Base-by-base conservation (phyloP, 2,888 invertebrate species). In the Camponotus fellah region DNA sequence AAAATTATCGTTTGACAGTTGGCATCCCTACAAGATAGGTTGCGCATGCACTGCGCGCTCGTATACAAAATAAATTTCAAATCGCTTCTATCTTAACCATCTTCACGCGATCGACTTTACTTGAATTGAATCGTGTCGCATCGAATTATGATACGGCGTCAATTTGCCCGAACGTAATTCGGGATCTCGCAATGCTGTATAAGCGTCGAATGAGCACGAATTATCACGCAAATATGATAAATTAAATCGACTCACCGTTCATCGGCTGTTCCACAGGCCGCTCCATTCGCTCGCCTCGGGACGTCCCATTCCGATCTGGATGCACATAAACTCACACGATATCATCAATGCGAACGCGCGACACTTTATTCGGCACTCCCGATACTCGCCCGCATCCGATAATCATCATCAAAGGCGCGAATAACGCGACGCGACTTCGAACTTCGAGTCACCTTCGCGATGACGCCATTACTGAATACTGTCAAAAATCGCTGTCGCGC, bases 1-100 rank as follows among this genome's bases (percentile, higher is more conserved):
- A 6, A 56, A 26, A 14, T 26, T 58, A 8, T 43, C 49, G 17
- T 6, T 14, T n/a, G 21, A 34, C 1, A 14, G 58, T 77, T 77
- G 77, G 77, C n/a, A 68, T 21, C 32, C 32, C 26, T 77, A 17
- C 21, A 10, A 32, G 46, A 17, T 10, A n/a, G 5, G n/a, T 0
- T 14, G 14, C 14, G 40, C 21, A 17, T 21, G 9, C n/a, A 64
- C 2, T 4, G 37, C 17, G 40, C 56, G 40, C 40, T 32, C 32
- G 32, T 40, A n/a, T 32, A 12, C 21, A 32, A 1, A 10, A 21
- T 17, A 5, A 34, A 66, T 53, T 77, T 66, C 77, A 76, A 76
- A 65, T 37, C 17, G 75, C 10, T 21, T 14, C 37, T 6, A 10
- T 21, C 9, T 2, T 21, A 49, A 43, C 17, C 9, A 10, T 12